Evolutionary conservation across 2,113 vertebrate genomes (phyloP), one percentile per base, ranked within the genome.

Genomic region (Paratilapia polleni): DNA sequence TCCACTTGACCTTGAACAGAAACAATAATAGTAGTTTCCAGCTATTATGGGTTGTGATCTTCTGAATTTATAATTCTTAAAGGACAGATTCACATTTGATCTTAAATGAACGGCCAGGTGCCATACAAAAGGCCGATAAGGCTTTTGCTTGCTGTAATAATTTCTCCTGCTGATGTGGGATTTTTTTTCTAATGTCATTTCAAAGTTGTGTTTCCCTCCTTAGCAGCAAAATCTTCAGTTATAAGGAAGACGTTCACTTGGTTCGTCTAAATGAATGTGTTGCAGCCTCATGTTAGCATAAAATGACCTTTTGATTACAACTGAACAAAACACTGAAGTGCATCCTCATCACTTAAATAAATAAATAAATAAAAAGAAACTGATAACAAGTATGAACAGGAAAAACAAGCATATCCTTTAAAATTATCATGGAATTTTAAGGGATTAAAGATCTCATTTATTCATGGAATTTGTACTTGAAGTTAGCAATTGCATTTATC

Each of bases 1-100:
- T 58, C 13, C 64, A 70, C 64, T 68, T 2, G 8, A 56, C 31
- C 31, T 38, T 76, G 20, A 57, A 22, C 19, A 1, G 15, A 2
- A 11, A 2, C 14, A n/a, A n/a, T 1, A 17, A 1, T 24, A 1
- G 11, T 0, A n/a, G 2, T 26, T 26, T 26, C 4, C 10, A 43
- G 14, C 17, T 14, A 6, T 68, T 47, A 5, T 68, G 43, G 24
- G 38, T 47, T 38, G 22, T 47, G 64, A 68, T 47, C 22, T 5
- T 8, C 9, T 70, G 14, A 28, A 49, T 49, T 49, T 70, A 49
- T 28, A 10, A 49, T 19, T 70, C 64, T 19, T 49, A 70, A 70
- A 28, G 43, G 64, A 28, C 5, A 70, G 22, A 28, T 49, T 70
- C 64, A 28, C 64, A 70, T 70, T 70, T 70, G 41, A 70, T 12